These are phyloP conservation scores for Thymelicus acteon DNA, from an alignment of 2,888 invertebrate species.

Conservation along the genomic window DNA sequence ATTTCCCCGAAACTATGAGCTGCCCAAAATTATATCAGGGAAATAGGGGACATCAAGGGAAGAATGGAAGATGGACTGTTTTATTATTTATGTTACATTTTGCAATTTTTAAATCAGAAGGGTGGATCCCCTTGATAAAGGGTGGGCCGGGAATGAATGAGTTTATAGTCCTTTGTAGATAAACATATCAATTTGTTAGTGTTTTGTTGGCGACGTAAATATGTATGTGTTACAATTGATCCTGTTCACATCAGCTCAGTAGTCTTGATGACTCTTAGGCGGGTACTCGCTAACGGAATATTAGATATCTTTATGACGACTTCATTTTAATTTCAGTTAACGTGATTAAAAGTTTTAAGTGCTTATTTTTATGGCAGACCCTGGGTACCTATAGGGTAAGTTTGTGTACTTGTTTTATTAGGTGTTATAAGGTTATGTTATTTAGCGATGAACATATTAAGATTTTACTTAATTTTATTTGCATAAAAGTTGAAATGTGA, in stretches of 20 bases:
- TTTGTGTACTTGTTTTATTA: neutral
- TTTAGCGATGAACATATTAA: too few species aligned
- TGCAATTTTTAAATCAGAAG: constrained; percentile 81
- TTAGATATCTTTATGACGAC: constrained; percentile 8
- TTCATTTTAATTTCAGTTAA: constrained; percentile 7
- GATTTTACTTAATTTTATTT: too few species aligned
- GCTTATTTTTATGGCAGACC: neutral
- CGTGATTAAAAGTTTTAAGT: constrained; percentile 18
- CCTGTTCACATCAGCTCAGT: constrained; percentile 64
- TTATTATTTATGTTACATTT: constrained; percentile 83
- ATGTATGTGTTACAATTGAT: constrained; percentile 72
- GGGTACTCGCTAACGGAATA: constrained; percentile 29
- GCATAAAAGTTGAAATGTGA: too few species aligned
- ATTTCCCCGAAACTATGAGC: constrained; percentile 78
- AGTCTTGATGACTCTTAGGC: constrained; percentile 56
- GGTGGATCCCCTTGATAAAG: constrained; percentile 81
- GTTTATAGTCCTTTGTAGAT: constrained; percentile 82
- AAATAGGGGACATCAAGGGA: constrained; percentile 60
- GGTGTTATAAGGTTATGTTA: too few species aligned
- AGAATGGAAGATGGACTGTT: constrained; percentile 60
- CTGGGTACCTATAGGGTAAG: constrained; percentile 3
- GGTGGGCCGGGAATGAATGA: constrained; percentile 78
- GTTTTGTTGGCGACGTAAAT: constrained; percentile 78
- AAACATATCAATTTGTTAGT: constrained; percentile 85
- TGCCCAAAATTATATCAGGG: constrained; percentile 71